A percentile compares a stretch with the other conserved stretches of the same genome.
phyloP scores from a whole-genome alignment of 2,888 invertebrate species.

The Strigamia transsilvanica region DNA sequence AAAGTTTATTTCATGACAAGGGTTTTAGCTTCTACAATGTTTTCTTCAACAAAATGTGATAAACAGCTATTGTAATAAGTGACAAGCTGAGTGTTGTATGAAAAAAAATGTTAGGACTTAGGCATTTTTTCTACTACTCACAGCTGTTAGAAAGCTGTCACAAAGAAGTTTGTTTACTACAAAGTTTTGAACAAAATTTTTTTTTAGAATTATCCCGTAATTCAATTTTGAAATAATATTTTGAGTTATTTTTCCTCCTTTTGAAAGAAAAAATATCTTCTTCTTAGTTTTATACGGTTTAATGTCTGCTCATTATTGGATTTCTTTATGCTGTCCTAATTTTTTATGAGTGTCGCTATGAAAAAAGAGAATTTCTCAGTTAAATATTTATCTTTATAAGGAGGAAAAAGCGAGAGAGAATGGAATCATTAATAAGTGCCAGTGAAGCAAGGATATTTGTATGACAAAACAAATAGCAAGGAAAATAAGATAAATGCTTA shows the following conservation, averaged over 20 bases:
- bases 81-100: slow-evolving; percentile 38
- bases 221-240: slow-evolving; percentile 40
- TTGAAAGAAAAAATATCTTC: not conserved
- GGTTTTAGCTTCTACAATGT: slow-evolving; percentile 42
- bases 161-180: slow-evolving; percentile 46
- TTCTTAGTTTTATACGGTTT: not conserved
- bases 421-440: slow-evolving; percentile 46
- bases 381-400: slow-evolving; percentile 26
- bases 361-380: slow-evolving; percentile 7
- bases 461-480: slow-evolving; percentile 43
- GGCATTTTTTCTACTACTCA: slow-evolving; percentile 20
- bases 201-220: not conserved
- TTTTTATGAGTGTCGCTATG: not conserved
- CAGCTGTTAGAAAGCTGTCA: slow-evolving; percentile 41
- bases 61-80: slow-evolving; percentile 42
- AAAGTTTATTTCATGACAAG: slow-evolving; percentile 27
- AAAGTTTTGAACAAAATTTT: not conserved
- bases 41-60: slow-evolving; percentile 46
- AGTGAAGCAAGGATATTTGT: slow-evolving; percentile 46
- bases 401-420: slow-evolving; percentile 18
- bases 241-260: not conserved
- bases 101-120: slow-evolving; percentile 24
- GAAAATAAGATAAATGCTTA: slow-evolving; percentile 35
- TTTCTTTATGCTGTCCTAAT: not conserved
- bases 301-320: not conserved